Evolutionary conservation across 1,140 invertebrate species (phyloP).

Genomic region (Heliothis virescens): DNA sequence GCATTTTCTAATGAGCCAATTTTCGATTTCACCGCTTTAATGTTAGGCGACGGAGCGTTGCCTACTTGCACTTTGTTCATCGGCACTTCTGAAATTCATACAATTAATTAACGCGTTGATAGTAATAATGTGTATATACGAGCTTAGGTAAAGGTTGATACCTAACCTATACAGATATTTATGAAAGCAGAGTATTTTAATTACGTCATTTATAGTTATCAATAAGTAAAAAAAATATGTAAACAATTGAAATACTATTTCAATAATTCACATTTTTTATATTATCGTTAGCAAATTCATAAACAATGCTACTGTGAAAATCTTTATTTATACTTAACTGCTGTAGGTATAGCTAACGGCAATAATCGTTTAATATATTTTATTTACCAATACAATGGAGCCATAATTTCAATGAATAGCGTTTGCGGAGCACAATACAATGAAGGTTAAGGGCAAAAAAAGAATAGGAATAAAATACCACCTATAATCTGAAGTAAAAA

Average conservation of each 20-base stretch:
- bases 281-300: not conserved
- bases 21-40: constrained; percentile 96
- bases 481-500: not conserved
- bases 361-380: constrained; percentile 29
- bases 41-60: constrained; percentile 94
- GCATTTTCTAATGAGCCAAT: constrained; percentile 98
- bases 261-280: too few species aligned
- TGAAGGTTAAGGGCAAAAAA: constrained; percentile 27
- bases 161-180: too few species aligned
- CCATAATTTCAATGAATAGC: constrained; percentile 21
- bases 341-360: not conserved
- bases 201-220: not conserved
- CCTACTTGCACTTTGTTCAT: constrained; percentile 98
- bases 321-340: not conserved
- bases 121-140: not conserved
- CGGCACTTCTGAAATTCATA: constrained; percentile 89
- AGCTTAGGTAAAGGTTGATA: too few species aligned
- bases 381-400: constrained; percentile 19
- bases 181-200: too few species aligned
- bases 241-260: too few species aligned
- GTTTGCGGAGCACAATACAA: not conserved
- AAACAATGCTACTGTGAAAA: not conserved
- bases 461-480: not conserved
- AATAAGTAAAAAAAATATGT: too few species aligned
- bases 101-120: not conserved